Conservation (phyloP, 2,113 vertebrate genomes). For the Gasterosteus nipponicus region DNA sequence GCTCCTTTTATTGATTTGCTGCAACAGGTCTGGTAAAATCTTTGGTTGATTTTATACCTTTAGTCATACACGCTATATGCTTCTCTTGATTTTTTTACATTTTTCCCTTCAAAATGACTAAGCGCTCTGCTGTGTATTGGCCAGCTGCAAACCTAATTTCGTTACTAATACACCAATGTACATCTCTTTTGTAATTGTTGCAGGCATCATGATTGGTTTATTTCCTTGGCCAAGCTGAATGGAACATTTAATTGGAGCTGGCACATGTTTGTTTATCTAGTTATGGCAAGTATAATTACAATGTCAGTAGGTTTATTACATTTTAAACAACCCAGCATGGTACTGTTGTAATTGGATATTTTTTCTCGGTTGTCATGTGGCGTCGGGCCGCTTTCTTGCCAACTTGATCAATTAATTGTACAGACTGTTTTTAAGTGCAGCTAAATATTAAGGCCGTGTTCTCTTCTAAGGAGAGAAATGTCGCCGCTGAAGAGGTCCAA, state of each 20-base stretch:
- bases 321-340: neutral
- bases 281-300: neutral
- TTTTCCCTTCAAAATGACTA: neutral
- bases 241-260: slow-evolving; percentile 6
- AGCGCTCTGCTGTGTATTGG: slow-evolving; percentile 14
- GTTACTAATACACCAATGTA: neutral
- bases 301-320: slow-evolving; percentile 10
- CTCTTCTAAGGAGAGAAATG: neutral
- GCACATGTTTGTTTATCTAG: slow-evolving; percentile 1
- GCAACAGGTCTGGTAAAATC: neutral
- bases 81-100: slow-evolving; percentile 1
- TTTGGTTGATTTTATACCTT: neutral
- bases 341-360: neutral
- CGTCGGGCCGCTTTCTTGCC: slow-evolving; percentile 27
- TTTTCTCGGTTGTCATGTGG: neutral
- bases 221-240: slow-evolving; percentile 17
- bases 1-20: neutral
- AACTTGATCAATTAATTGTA: slow-evolving; percentile 20
- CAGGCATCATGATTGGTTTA: neutral
- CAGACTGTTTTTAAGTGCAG: slow-evolving; percentile 15
- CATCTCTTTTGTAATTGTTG: neutral
- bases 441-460: slow-evolving; percentile 4
- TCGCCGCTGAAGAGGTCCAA: slow-evolving; percentile 9
- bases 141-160: slow-evolving; percentile 14
- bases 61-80: neutral